Evolutionary conservation across 2,113 vertebrate species (phyloP).

Genomic region (Collichthys lucidus): DNA sequence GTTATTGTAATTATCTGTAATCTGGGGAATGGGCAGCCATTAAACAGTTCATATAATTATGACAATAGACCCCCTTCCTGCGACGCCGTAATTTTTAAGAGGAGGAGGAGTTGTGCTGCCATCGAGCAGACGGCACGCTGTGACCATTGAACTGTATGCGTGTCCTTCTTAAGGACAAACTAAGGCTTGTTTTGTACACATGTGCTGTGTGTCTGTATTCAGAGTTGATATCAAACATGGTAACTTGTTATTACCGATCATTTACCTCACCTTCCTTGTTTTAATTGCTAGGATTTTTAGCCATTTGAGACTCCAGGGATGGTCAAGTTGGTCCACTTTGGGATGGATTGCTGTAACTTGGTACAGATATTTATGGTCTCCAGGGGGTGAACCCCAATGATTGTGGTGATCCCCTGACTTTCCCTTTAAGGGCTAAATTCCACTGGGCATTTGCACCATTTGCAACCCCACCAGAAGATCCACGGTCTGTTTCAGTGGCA

Average conservation of each 20-base stretch:
- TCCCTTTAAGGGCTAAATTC: no score
- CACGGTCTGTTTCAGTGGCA: no score
- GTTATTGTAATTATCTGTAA: constrained; percentile 68
- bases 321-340: not conserved
- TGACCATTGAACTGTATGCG: not conserved
- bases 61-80: constrained; percentile 25
- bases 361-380: not conserved
- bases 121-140: not conserved
- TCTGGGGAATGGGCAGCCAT: constrained; percentile 50
- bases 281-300: not conserved
- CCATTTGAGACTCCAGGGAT: not conserved
- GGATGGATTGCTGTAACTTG: no score
- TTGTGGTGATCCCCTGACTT: no score
- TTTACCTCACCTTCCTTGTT: not conserved
- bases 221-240: not conserved
- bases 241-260: not conserved
- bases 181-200: not conserved
- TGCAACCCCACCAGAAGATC: no score
- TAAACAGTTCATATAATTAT: constrained; percentile 39
- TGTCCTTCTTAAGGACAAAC: not conserved
- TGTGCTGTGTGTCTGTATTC: not conserved
- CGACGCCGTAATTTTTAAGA: constrained; percentile 31
- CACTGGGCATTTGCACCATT: no score
- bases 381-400: no score
- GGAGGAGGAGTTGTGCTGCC: constrained; percentile 46